Evolutionary conservation across 2,113 vertebrate species (phyloP).

Genomic region (Calidris pygmaea): DNA sequence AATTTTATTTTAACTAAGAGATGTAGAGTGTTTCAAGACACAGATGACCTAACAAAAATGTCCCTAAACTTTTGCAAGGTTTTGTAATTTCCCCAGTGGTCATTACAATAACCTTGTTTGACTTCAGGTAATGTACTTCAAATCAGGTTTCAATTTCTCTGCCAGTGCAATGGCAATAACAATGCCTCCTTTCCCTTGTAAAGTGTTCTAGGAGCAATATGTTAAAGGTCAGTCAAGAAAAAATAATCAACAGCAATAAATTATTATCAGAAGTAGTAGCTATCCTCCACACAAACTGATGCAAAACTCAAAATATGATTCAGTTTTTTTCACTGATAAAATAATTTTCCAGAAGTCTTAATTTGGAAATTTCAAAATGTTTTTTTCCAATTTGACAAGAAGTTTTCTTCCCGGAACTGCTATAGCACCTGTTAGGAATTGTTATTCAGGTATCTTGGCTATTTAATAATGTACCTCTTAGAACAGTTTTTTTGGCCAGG

Average conservation of each 20-base stretch:
- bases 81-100: constrained; percentile 40
- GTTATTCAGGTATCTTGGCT: not conserved
- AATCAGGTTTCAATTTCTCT: constrained; percentile 18
- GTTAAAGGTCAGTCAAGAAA: not conserved
- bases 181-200: not conserved
- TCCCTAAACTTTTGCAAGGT: not conserved
- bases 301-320: not conserved
- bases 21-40: not conserved
- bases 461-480: not conserved
- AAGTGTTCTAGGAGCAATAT: not conserved
- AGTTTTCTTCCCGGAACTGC: not conserved
- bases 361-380: not conserved
- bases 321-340: not conserved
- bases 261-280: not conserved
- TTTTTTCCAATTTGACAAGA: not conserved
- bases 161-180: not conserved
- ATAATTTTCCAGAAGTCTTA: not conserved
- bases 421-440: not conserved
- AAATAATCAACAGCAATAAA: not conserved
- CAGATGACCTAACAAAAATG: not conserved
- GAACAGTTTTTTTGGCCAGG: not conserved
- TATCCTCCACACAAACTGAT: not conserved
- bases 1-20: constrained; percentile 41
- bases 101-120: constrained; percentile 9
- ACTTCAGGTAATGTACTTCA: not conserved